Evolutionary conservation across 2,797 vertebrate genomes (phyloP).

Genomic region (Menidia menidia): DNA sequence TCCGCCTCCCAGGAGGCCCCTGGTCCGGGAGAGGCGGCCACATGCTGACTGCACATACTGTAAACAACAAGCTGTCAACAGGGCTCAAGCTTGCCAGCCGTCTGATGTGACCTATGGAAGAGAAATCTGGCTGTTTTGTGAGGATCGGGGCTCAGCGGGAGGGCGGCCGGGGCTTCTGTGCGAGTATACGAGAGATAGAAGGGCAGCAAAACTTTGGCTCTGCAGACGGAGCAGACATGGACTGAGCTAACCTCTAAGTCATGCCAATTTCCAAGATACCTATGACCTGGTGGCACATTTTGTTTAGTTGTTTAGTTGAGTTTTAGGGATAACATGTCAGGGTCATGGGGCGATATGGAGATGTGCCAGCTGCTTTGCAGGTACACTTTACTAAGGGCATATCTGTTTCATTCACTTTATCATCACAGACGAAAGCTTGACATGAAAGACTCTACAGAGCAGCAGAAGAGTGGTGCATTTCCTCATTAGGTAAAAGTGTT

Average conservation of each 20-base stretch:
- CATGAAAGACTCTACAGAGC: neutral
- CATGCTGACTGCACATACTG: conserved; percentile 88
- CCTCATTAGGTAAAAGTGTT: too few species aligned
- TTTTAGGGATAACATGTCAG: conserved; percentile 17
- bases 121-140: conserved; percentile 68
- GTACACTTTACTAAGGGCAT: neutral
- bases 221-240: conserved; percentile 39
- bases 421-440: neutral
- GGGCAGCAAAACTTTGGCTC: conserved; percentile 29
- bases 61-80: conserved; percentile 95
- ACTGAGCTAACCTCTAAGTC: conserved; percentile 28
- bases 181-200: conserved; percentile 21
- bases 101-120: conserved; percentile 81
- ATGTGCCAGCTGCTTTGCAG: neutral
- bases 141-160: conserved; percentile 59
- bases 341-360: neutral
- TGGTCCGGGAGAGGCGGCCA: conserved; percentile 76
- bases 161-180: conserved; percentile 46
- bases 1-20: conserved; percentile 67
- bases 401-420: neutral
- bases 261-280: conserved; percentile 34
- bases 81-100: conserved; percentile 78
- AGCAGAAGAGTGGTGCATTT: too few species aligned
- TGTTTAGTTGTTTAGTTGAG: too few species aligned
- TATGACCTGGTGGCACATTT: conserved; percentile 8